These are phyloP conservation scores for Rhinella marina DNA, from an alignment of 2,797 vertebrate genomes.

Conservation along the genomic window DNA sequence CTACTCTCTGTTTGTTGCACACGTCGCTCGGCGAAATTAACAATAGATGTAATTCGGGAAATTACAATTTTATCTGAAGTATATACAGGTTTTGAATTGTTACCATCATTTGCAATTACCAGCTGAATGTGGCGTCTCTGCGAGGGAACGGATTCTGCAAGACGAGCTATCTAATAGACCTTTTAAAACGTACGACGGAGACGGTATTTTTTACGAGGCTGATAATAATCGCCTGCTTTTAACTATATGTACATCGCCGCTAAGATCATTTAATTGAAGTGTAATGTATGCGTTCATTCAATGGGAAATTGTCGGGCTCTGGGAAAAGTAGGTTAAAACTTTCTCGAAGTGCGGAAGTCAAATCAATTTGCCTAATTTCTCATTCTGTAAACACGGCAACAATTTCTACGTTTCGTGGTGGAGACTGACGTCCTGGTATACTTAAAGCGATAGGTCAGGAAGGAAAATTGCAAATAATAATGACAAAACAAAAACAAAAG, in stretches of 20 bases:
- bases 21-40: constrained; percentile 53
- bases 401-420: constrained; percentile 17
- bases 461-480: background rate
- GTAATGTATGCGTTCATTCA: constrained; percentile 61
- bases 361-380: constrained; percentile 56
- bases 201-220: constrained; percentile 48
- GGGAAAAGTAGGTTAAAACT: constrained; percentile 54
- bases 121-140: constrained; percentile 54
- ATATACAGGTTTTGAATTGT: constrained; percentile 60
- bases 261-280: constrained; percentile 62
- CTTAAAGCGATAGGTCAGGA: constrained; percentile 5
- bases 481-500: constrained; percentile 24
- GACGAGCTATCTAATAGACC: constrained; percentile 59
- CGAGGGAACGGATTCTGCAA: constrained; percentile 37
- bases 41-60: constrained; percentile 58
- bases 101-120: constrained; percentile 61
- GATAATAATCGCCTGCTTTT: constrained; percentile 54
- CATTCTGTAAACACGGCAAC: constrained; percentile 27
- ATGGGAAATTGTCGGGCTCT: constrained; percentile 42
- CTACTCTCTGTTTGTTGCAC: constrained; percentile 52
- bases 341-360: constrained; percentile 53
- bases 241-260: constrained; percentile 53
- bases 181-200: constrained; percentile 58
- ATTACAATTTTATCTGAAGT: constrained; percentile 63
- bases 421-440: background rate